These are phyloP conservation scores for Megaceryle alcyon DNA, from an alignment of 2,797 vertebrate species.

Conservation along the genomic window DNA sequence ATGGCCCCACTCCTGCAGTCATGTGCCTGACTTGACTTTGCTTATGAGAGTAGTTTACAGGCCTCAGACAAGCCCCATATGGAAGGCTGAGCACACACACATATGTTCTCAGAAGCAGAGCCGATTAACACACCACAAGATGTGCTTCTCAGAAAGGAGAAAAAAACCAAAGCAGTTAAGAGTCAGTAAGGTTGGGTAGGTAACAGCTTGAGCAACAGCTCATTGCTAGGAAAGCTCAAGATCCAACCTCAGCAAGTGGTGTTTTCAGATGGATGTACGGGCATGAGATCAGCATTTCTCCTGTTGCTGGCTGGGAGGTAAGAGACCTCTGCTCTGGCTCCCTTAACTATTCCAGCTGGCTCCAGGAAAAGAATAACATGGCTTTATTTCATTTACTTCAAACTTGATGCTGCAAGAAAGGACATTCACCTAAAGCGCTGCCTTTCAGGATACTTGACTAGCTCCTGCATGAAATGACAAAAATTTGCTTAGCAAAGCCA, in stretches of 20 bases:
- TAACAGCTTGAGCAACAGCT: not conserved
- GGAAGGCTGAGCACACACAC: conserved; percentile 29
- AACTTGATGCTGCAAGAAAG: fast-evolving
- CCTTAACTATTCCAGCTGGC: not conserved
- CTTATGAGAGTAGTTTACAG: conserved; percentile 15
- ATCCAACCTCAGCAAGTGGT: fast-evolving
- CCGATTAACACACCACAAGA: conserved; percentile 52
- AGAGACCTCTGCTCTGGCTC: not conserved
- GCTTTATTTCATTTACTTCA: not conserved
- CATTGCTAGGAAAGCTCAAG: fast-evolving
- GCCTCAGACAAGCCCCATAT: conserved; percentile 52
- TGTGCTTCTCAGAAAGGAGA: not conserved
- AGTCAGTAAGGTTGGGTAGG: fast-evolving
- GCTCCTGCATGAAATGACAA: not conserved
- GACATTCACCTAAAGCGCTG: fast-evolving
- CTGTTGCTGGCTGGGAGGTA: fast-evolving
- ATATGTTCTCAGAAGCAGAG: conserved; percentile 47
- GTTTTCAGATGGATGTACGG: fast-evolving
- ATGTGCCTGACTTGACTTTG: conserved; percentile 5
- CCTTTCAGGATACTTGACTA: not conserved
- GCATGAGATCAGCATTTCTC: fast-evolving
- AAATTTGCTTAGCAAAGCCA: not conserved
- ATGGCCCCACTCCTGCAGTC: not conserved
- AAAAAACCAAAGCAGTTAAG: not conserved
- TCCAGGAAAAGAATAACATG: not conserved